These are phyloP conservation scores for Phalacrocorax brasilianus DNA, from an alignment of 2,113 vertebrate species.

Conservation along the genomic window DNA sequence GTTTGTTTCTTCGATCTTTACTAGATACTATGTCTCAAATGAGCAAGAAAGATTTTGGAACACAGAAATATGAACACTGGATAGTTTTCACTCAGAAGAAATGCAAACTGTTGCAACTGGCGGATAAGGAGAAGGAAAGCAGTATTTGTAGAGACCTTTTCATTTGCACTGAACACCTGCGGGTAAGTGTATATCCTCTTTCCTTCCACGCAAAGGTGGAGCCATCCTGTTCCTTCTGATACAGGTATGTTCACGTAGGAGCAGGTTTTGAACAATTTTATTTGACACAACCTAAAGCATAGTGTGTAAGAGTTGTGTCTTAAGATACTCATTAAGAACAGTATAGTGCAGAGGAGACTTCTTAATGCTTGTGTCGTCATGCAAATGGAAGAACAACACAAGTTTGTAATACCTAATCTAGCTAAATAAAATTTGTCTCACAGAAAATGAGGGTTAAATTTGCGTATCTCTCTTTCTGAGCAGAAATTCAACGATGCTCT, in stretches of 20 bases:
- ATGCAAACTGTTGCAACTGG: slow-evolving; percentile 66
- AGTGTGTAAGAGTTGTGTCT: fast-evolving
- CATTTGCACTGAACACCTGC: slow-evolving; percentile 77
- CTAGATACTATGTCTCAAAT: slow-evolving; percentile 65
- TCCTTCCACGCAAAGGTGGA: neutral
- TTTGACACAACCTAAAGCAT: neutral
- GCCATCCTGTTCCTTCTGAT: neutral
- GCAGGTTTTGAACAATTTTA: neutral
- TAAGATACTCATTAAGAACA: neutral
- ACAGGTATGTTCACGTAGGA: neutral
- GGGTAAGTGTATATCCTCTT: slow-evolving; percentile 47
- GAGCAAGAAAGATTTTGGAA: slow-evolving; percentile 66
- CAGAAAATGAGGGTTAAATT: neutral
- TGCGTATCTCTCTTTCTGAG: neutral
- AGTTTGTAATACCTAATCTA: neutral
- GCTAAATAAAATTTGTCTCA: neutral
- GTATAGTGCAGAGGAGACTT: neutral
- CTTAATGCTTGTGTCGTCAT: neutral
- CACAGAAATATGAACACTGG: slow-evolving; percentile 81
- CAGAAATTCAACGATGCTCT: slow-evolving; percentile 82
- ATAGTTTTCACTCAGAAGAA: slow-evolving; percentile 74
- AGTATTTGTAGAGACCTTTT: slow-evolving; percentile 74
- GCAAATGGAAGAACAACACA: neutral
- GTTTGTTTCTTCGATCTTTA: neutral
- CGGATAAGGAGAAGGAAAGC: slow-evolving; percentile 72